These are phyloP conservation scores for Pseudomyrmex cubaensis DNA, from an alignment of 1,140 invertebrate genomes.

Conservation along the genomic window DNA sequence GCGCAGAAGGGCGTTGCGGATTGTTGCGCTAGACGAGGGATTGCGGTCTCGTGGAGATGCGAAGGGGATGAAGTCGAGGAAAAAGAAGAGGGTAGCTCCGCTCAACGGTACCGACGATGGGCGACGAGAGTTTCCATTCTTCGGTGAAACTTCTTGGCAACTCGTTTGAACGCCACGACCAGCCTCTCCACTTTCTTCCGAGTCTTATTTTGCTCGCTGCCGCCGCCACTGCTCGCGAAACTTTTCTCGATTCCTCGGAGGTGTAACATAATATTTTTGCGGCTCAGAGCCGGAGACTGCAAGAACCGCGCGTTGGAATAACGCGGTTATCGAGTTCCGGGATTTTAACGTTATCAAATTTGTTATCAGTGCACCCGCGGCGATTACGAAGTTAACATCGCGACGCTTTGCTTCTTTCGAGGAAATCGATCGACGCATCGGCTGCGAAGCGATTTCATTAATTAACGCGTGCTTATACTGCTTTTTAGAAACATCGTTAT, in stretches of 20 bases:
- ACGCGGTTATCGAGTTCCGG: conserved; percentile 54
- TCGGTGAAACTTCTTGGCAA: conserved; percentile 72
- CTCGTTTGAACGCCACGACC: conserved; percentile 74
- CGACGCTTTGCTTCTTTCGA: conserved; percentile 29
- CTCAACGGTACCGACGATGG: conserved; percentile 40
- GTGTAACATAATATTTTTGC: conserved; percentile 73
- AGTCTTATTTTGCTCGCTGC: conserved; percentile 61
- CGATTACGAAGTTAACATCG: conserved; percentile 48
- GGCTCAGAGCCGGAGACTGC: conserved; percentile 44
- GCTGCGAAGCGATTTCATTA: not conserved
- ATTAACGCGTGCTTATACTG: not conserved
- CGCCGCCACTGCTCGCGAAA: conserved; percentile 55
- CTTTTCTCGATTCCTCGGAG: conserved; percentile 64
- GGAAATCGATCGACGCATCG: conserved; percentile 7
- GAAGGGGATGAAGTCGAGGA: conserved; percentile 23
- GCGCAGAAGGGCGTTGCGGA: conserved; percentile 37
- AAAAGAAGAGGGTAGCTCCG: conserved; percentile 33
- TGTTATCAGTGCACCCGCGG: conserved; percentile 35
- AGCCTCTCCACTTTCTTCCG: conserved; percentile 56
- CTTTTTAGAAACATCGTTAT: not conserved
- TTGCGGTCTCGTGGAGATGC: not conserved
- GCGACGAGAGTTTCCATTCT: conserved; percentile 72
- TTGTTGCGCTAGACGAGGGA: conserved; percentile 57
- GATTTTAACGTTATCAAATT: conserved; percentile 60
- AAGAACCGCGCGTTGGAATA: conserved; percentile 43